Conservation (phyloP, 1,140 invertebrate species). For the Solen grandis region DNA sequence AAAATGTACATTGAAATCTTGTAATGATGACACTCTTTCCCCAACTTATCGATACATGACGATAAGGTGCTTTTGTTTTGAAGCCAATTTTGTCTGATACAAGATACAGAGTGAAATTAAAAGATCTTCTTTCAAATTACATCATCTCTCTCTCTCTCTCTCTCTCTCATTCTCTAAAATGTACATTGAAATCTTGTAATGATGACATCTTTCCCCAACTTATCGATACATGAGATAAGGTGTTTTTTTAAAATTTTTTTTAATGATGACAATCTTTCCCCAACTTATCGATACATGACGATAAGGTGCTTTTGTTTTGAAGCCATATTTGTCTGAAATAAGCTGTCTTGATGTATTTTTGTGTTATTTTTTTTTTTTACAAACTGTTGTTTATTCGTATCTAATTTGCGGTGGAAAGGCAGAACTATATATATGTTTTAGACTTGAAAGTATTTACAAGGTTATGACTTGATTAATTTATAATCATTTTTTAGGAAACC, state of each 20-base stretch:
- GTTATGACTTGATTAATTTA: too few species aligned
- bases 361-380: too few species aligned
- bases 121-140: background rate
- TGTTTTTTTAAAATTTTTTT: background rate
- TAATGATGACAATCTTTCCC: conserved; percentile 54
- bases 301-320: conserved; percentile 20
- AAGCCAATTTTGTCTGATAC: conserved; percentile 50
- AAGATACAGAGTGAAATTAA: background rate
- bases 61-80: conserved; percentile 31
- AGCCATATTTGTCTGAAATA: conserved; percentile 50
- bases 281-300: conserved; percentile 58
- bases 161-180: background rate
- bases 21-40: conserved; percentile 45
- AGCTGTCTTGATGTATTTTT: conserved; percentile 22
- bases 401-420: too few species aligned
- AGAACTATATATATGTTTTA: too few species aligned
- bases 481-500: too few species aligned
- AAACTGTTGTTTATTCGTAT: too few species aligned
- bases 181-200: background rate
- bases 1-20: background rate
- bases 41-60: conserved; percentile 58
- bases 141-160: background rate
- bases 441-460: too few species aligned
- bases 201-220: background rate
- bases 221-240: background rate